Evolutionary conservation across 2,888 invertebrate genomes (phyloP), one percentile per base, ranked within the genome.

Genomic region (Sepioteuthis lessoniana): DNA sequence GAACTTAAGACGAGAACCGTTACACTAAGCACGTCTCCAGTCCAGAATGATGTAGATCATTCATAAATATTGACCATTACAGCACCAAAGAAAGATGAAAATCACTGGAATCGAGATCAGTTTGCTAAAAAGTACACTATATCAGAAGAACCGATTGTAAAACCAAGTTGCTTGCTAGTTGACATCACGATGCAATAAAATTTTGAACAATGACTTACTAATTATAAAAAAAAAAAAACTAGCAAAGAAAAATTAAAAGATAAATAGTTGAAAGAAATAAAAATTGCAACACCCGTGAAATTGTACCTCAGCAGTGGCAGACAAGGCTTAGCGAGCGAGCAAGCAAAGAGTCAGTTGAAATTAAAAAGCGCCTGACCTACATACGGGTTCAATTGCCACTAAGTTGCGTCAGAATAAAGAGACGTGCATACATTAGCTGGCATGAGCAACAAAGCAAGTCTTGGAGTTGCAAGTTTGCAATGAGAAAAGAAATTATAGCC

Each of bases 401-500:
- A 16, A 76, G 76, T 76, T n/a, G 76, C n/a, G 76, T 76, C 76
- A 76, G n/a, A 76, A 0, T n/a, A 35, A 76, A n/a, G n/a, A 76
- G 76, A 76, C 76, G n/a, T 35, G n/a, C 76, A 76, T n/a, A 76
- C 76, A 76, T 76, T 76, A n/a, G n/a, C 76, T 76, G 35, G 76
- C 16, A 76, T 76, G 35, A 76, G 76, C 76, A 21, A 76, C n/a
- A 76, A 76, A 76, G 76, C 13, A 76, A 76, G n/a, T 76, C 76
- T 76, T 76, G n/a, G 76, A 76, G 76, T 13, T n/a, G 19, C n/a
- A 76, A 21, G n/a, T 16, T 76, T 76, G n/a, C 76, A 35, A 76
- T 16, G n/a, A 76, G 76, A n/a, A 35, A n/a, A 76, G 76, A 76
- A 55, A 55, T 25, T 55, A 55, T 21, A 76, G 19, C 76, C 4